Evolutionary conservation across 2,113 vertebrate genomes (phyloP).

Genomic region (Seriola aureovittata): DNA sequence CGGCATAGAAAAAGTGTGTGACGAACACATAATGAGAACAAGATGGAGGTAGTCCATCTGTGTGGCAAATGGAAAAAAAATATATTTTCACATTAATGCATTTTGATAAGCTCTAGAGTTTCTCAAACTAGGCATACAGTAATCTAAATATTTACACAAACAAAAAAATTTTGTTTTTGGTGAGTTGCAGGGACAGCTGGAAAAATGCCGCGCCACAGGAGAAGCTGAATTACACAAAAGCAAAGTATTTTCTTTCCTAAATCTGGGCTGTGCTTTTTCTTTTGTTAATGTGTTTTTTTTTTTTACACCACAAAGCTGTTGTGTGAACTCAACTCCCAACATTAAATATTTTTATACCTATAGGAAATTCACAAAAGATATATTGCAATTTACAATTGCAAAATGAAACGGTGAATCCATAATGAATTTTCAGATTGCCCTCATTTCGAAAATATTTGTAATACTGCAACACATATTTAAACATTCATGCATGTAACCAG

Average conservation of each 20-base stretch:
- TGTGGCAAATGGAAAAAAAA: conserved; percentile 5
- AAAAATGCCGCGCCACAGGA: background rate
- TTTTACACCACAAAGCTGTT: background rate
- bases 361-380: background rate
- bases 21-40: conserved; percentile 57
- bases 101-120: conserved; percentile 19
- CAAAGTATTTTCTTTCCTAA: background rate
- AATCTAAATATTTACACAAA: conserved; percentile 30
- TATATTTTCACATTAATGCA: conserved; percentile 19
- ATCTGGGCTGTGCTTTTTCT: background rate
- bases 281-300: background rate
- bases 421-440: background rate
- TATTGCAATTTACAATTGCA: background rate
- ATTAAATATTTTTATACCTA: background rate
- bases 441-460: background rate
- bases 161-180: background rate
- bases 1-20: conserved; percentile 23
- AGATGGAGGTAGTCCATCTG: conserved; percentile 28
- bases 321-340: background rate
- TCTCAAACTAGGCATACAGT: conserved; percentile 23
- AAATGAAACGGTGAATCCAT: background rate
- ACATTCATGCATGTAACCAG: background rate
- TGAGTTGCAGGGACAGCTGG: background rate
- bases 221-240: background rate
- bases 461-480: background rate